Percentiles rank a stretch among this genome's conserved stretches.
These are phyloP conservation scores for Papilio xuthus DNA, from an alignment of 1,140 invertebrate species.

Conservation along the genomic window DNA sequence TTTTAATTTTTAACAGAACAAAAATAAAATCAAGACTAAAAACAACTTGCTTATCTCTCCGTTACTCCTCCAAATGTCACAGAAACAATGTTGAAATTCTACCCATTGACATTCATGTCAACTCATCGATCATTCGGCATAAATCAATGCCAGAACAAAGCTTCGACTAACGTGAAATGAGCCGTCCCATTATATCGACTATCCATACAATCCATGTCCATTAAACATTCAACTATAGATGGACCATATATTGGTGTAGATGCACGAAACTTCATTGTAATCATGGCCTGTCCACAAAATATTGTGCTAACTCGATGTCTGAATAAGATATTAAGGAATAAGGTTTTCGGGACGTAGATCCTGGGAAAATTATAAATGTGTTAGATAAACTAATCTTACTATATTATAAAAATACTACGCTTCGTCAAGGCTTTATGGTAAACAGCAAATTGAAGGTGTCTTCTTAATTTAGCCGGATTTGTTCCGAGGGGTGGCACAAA, in stretches of 20 bases:
- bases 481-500: conserved; percentile 29
- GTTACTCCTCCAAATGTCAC: conserved; percentile 13
- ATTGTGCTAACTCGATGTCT: conserved; percentile 41
- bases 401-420: conserved; percentile 26
- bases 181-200: conserved; percentile 31
- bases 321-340: background rate
- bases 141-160: background rate
- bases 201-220: conserved; percentile 40
- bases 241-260: conserved; percentile 38
- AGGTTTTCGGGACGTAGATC: conserved; percentile 23
- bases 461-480: conserved; percentile 22
- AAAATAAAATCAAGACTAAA: too few species aligned
- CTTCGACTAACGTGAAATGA: conserved; percentile 36
- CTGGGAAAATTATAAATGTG: conserved; percentile 9
- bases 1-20: too few species aligned
- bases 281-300: conserved; percentile 37
- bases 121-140: conserved; percentile 34
- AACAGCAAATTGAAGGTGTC: conserved; percentile 4
- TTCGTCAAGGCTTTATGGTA: conserved; percentile 30
- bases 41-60: too few species aligned
- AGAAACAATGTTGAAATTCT: conserved; percentile 32
- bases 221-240: conserved; percentile 35
- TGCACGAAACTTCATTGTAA: conserved; percentile 25
- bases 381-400: conserved; percentile 10
- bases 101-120: conserved; percentile 31